phyloP scores from a whole-genome alignment of 2,113 vertebrate species.

The Vireo altiloquus region DNA sequence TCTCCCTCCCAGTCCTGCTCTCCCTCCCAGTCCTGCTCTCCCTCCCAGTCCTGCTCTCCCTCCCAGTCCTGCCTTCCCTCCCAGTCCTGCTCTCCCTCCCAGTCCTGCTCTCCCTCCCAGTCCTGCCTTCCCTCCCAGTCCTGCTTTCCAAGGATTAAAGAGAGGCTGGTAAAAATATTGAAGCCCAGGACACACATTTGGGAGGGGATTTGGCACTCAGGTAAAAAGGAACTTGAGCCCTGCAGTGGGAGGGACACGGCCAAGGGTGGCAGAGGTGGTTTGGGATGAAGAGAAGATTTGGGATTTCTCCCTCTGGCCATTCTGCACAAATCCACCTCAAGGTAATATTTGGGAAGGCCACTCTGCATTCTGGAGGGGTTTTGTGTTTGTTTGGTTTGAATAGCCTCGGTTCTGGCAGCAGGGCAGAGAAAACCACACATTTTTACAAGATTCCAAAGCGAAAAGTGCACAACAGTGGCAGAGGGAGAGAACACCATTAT shows the following conservation, averaged over 20 bases:
- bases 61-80: background rate
- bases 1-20: too few relatives aligned
- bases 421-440: background rate
- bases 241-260: fast-evolving
- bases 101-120: too few relatives aligned
- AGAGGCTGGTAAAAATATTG: background rate
- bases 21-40: background rate
- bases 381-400: background rate
- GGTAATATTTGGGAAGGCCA: background rate
- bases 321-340: background rate
- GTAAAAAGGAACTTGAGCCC: background rate
- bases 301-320: fast-evolving
- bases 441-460: background rate
- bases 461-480: background rate
- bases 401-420: background rate
- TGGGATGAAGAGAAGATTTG: fast-evolving
- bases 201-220: background rate
- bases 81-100: background rate
- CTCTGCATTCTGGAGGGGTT: background rate
- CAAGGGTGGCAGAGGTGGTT: fast-evolving
- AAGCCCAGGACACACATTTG: too few relatives aligned
- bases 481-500: background rate
- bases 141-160: background rate
- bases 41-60: too few relatives aligned
- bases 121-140: background rate